Evolutionary conservation across 2,888 invertebrate genomes (phyloP).

Genomic region (Anoplius nigerrimus): DNA sequence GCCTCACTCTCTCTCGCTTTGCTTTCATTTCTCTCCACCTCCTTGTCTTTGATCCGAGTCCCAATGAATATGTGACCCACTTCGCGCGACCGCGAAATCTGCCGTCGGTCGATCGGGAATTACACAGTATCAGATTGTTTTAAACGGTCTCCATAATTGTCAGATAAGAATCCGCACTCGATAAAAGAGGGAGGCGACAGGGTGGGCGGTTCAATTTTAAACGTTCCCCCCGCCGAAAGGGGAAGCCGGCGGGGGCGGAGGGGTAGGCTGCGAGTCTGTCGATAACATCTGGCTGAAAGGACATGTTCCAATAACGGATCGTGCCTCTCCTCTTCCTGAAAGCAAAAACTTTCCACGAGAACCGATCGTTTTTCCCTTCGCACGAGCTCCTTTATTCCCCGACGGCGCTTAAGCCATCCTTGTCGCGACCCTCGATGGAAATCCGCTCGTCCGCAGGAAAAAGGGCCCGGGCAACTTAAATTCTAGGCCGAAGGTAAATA

Average conservation of each 20-base stretch:
- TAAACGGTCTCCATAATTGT: too few species aligned
- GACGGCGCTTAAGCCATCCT: slow-evolving; percentile 10
- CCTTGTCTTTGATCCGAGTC: neutral
- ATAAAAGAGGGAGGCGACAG: neutral
- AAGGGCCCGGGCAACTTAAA: slow-evolving; percentile 14
- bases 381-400: slow-evolving; percentile 14
- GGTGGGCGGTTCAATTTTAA: slow-evolving; percentile 27
- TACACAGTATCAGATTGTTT: too few species aligned
- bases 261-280: too few species aligned
- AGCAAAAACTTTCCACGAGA: slow-evolving; percentile 2
- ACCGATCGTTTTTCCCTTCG: slow-evolving; percentile 13
- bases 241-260: too few species aligned
- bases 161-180: neutral
- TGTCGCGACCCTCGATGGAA: slow-evolving; percentile 24
- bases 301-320: slow-evolving; percentile 35
- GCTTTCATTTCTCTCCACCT: too few species aligned
- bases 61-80: too few species aligned
- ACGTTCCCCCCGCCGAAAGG: slow-evolving; percentile 20
- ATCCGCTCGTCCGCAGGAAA: slow-evolving; percentile 14
- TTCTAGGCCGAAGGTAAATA: slow-evolving; percentile 23
- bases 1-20: neutral
- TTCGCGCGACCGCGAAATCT: too few species aligned
- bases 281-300: slow-evolving; percentile 28
- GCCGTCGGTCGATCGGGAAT: neutral
- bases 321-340: slow-evolving; percentile 8